Conservation (phyloP, 2,888 invertebrate genomes). For the Morpho helenor region DNA sequence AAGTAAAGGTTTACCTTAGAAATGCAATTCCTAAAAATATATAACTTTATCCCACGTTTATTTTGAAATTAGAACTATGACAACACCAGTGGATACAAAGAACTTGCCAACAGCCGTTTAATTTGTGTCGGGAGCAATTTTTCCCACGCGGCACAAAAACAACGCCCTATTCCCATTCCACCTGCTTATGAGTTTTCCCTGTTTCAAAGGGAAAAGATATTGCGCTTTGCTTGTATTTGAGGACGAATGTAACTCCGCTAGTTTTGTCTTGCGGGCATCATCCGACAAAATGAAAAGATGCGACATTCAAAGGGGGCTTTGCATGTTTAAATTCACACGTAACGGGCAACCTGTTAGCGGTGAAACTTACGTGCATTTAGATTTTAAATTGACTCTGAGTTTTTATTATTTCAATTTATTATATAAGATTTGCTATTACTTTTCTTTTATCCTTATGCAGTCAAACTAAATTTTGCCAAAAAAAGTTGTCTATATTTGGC, state of each 20-base stretch:
- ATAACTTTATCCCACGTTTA: too few species aligned
- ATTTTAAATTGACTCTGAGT: too few species aligned
- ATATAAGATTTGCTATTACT: too few species aligned
- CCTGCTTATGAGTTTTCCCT: slow-evolving; percentile 65
- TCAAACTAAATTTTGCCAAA: slow-evolving; percentile 12
- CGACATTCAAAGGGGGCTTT: slow-evolving; percentile 58
- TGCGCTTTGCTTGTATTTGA: slow-evolving; percentile 62
- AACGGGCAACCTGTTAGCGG: slow-evolving; percentile 17
- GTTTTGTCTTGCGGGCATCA: slow-evolving; percentile 66
- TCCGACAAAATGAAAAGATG: slow-evolving; percentile 68
- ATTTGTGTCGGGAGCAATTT: slow-evolving; percentile 33
- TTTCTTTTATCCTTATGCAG: neutral
- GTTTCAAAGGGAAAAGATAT: slow-evolving; percentile 69
- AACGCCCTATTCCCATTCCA: slow-evolving; percentile 55
- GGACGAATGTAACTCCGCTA: slow-evolving; percentile 69
- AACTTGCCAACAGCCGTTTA: slow-evolving; percentile 25
- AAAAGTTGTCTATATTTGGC: slow-evolving; percentile 6
- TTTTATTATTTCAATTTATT: too few species aligned
- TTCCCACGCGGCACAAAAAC: slow-evolving; percentile 42
- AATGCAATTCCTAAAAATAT: too few species aligned
- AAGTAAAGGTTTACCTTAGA: too few species aligned
- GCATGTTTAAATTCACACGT: slow-evolving; percentile 63
- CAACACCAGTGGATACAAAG: slow-evolving; percentile 15
- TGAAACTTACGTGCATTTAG: too few species aligned
- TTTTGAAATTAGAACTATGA: slow-evolving; percentile 11